Conservation (phyloP, 2,888 invertebrate species). For the Eremobia ochroleuca region DNA sequence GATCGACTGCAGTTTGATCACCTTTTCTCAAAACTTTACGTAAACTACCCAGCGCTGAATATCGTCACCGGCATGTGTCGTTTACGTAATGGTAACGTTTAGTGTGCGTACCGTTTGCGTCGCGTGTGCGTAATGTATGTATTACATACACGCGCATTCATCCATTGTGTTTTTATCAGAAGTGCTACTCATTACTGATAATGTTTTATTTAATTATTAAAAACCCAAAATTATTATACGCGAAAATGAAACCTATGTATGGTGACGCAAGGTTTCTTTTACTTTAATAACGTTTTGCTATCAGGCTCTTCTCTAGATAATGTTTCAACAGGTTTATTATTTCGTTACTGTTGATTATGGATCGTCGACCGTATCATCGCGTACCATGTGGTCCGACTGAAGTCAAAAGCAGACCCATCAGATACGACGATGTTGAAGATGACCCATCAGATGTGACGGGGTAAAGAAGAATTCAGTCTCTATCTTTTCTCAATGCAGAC, state of each 20-base stretch:
- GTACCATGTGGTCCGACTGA: neutral
- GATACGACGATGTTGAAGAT: too few relatives aligned
- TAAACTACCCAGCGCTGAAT: neutral
- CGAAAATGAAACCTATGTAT: neutral
- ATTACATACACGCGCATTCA: constrained; percentile 46
- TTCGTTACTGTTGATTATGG: neutral
- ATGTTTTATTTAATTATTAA: neutral
- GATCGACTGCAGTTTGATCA: constrained; percentile 36
- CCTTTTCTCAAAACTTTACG: constrained; percentile 8
- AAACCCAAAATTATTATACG: neutral
- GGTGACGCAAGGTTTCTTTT: neutral
- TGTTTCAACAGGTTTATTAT: neutral
- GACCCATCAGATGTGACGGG: neutral
- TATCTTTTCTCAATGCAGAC: neutral
- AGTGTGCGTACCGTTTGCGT: constrained; percentile 36
- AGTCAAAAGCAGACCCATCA: neutral
- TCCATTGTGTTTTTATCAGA: constrained; percentile 74
- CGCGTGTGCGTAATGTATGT: constrained; percentile 24
- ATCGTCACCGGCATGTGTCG: neutral
- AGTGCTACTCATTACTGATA: neutral
- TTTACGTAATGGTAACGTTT: constrained; percentile 17
- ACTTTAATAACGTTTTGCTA: constrained; percentile 3
- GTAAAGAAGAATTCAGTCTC: neutral
- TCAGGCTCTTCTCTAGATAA: neutral
- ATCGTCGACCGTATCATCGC: neutral